These are phyloP conservation scores for Etheostoma perlongum DNA, from an alignment of 2,797 vertebrate genomes.

Conservation along the genomic window DNA sequence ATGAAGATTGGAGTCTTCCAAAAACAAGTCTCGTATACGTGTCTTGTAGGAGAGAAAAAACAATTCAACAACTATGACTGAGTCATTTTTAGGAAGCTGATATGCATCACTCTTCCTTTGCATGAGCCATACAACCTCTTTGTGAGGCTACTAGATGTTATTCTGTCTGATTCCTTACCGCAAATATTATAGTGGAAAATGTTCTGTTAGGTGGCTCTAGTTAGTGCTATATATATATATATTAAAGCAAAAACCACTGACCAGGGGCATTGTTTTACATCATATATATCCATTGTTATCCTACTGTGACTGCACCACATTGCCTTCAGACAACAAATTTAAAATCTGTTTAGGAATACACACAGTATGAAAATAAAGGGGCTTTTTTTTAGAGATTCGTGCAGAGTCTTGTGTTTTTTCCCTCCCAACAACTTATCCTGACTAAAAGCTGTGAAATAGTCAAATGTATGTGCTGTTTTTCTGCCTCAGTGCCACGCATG, in stretches of 20 bases:
- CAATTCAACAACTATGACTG: too few species aligned
- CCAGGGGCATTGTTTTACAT: not conserved
- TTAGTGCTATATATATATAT: too few species aligned
- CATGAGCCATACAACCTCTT: not conserved
- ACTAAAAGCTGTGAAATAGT: slow-evolving; percentile 12
- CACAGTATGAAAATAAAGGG: not conserved
- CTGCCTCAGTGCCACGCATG: not conserved
- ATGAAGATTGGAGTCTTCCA: not conserved
- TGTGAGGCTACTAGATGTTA: not conserved
- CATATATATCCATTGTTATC: not conserved
- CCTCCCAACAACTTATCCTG: not conserved
- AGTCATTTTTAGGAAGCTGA: not conserved
- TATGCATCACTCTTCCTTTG: not conserved
- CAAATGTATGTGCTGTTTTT: not conserved
- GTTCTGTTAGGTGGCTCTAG: not conserved
- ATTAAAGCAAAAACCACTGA: not conserved
- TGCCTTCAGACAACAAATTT: not conserved
- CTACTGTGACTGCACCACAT: not conserved
- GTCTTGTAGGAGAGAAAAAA: not conserved
- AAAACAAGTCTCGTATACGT: not conserved
- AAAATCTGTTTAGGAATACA: not conserved
- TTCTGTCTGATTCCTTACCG: not conserved
- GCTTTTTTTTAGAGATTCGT: not conserved
- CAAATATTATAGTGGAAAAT: not conserved
- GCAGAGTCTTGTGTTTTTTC: not conserved